These are phyloP conservation scores for Odontomyia ornata DNA, from an alignment of 2,888 invertebrate genomes.

Conservation along the genomic window DNA sequence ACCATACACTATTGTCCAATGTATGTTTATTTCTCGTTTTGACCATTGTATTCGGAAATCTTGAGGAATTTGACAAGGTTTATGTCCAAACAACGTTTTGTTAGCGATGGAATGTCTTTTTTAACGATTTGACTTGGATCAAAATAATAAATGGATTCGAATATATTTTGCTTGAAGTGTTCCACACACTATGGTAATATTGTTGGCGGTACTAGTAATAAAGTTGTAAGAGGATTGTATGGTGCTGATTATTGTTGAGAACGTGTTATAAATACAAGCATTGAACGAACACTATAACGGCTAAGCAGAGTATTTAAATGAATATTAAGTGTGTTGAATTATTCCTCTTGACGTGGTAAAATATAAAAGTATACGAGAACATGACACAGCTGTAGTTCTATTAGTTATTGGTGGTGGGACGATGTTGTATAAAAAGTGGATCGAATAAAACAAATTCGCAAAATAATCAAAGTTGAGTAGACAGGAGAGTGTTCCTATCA, in stretches of 20 bases:
- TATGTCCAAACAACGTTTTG: conserved; percentile 43
- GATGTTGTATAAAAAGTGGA: too few species aligned
- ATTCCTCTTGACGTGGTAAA: too few species aligned
- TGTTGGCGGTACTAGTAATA: background rate
- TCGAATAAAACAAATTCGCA: too few species aligned
- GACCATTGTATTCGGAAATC: conserved; percentile 21
- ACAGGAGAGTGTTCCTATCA: too few species aligned
- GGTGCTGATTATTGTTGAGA: background rate
- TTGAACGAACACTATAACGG: too few species aligned
- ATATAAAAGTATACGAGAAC: too few species aligned
- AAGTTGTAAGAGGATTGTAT: background rate
- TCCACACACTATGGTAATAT: background rate
- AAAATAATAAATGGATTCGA: conserved; percentile 27
- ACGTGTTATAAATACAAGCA: background rate
- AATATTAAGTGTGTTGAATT: too few species aligned
- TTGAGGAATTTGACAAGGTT: conserved; percentile 37
- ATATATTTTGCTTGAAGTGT: conserved; percentile 2
- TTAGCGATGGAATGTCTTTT: conserved; percentile 36
- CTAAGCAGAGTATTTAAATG: too few species aligned
- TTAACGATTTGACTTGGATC: conserved; percentile 24
- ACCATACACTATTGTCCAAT: conserved; percentile 4
- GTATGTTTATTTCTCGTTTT: conserved; percentile 34
- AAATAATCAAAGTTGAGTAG: too few species aligned
- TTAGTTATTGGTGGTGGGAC: too few species aligned
- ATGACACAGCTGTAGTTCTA: too few species aligned